These are phyloP conservation scores for Vulpes ferrilata DNA, from an alignment of 2,113 vertebrate genomes.

Conservation along the genomic window DNA sequence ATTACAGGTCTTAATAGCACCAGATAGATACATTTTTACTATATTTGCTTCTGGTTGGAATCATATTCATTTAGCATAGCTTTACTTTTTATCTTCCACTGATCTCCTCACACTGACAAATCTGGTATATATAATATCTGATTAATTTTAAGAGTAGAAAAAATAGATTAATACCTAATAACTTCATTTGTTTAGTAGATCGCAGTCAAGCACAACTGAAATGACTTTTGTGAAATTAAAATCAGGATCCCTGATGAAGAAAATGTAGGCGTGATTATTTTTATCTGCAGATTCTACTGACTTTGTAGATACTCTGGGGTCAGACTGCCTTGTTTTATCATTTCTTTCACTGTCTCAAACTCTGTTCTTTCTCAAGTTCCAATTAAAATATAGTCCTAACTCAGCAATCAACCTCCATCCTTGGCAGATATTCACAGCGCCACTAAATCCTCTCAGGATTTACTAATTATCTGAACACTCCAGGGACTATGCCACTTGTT, in stretches of 20 bases:
- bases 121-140: background rate
- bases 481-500: background rate
- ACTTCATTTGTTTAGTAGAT: background rate
- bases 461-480: background rate
- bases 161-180: background rate
- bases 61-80: background rate
- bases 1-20: background rate
- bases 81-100: background rate
- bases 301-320: background rate
- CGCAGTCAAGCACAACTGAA: background rate
- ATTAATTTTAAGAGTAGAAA: background rate
- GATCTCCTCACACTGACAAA: background rate
- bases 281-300: background rate
- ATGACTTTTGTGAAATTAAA: constrained; percentile 11
- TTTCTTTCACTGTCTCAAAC: background rate
- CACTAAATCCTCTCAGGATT: background rate
- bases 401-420: background rate
- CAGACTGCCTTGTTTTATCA: background rate
- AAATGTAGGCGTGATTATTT: background rate
- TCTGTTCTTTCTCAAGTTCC: background rate
- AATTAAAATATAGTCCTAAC: background rate
- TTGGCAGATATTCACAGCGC: background rate
- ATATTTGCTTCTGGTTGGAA: background rate
- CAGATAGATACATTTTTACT: background rate
- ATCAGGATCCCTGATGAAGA: background rate